Conservation (phyloP, 2,113 vertebrate species). For the Microcebus murinus region DNA sequence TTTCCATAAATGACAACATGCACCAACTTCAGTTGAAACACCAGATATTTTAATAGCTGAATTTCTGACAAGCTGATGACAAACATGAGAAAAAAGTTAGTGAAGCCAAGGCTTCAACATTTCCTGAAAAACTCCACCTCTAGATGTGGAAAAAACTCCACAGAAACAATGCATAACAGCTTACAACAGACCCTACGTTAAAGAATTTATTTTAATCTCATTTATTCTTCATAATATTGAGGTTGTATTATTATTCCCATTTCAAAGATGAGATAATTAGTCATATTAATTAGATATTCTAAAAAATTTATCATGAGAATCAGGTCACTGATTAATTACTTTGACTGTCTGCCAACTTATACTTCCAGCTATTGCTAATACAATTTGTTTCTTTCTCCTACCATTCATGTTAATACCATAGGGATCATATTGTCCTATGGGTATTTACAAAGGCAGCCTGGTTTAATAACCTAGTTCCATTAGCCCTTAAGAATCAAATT, state of each 20-base stretch:
- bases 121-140: neutral
- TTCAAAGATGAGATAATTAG: constrained; percentile 54
- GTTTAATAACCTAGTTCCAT: constrained; percentile 75
- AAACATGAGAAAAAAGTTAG: constrained; percentile 15
- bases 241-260: constrained; percentile 30
- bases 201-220: neutral
- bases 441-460: constrained; percentile 61
- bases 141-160: constrained; percentile 50
- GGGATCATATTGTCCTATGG: constrained; percentile 57
- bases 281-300: constrained; percentile 50
- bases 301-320: constrained; percentile 50
- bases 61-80: constrained; percentile 42
- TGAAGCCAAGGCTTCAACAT: neutral
- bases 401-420: constrained; percentile 43
- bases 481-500: constrained; percentile 64
- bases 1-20: constrained; percentile 13
- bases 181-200: neutral
- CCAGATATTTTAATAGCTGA: constrained; percentile 9
- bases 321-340: constrained; percentile 65
- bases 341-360: constrained; percentile 75
- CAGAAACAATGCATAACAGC: neutral
- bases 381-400: constrained; percentile 69
- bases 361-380: constrained; percentile 65
- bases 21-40: neutral
- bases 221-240: neutral